phyloP scores from a whole-genome alignment of 2,888 invertebrate genomes.

The Drosophila anomalipes region DNA sequence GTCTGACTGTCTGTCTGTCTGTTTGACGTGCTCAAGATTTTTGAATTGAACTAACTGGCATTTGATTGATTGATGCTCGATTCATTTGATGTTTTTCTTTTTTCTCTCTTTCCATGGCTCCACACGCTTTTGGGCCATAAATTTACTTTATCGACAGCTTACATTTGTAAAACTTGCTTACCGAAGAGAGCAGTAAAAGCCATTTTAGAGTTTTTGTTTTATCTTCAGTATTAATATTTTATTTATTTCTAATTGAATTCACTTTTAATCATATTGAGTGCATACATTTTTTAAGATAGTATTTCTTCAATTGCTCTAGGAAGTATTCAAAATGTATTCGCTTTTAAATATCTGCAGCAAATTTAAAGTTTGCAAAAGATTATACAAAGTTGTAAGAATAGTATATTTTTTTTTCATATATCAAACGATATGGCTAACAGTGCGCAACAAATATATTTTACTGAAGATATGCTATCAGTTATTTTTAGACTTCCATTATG shows the following conservation, averaged over 20 bases:
- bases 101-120: slow-evolving; percentile 5
- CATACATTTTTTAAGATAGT: too few species aligned
- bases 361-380: background rate
- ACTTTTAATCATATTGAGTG: background rate
- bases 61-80: slow-evolving; percentile 69
- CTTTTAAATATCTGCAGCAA: background rate
- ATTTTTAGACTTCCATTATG: background rate
- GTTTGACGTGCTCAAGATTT: slow-evolving; percentile 50
- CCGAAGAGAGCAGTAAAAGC: background rate
- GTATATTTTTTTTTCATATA: too few species aligned
- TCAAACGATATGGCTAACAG: too few species aligned
- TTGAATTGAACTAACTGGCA: slow-evolving; percentile 54
- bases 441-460: background rate
- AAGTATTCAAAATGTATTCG: background rate
- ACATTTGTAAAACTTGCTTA: slow-evolving; percentile 3
- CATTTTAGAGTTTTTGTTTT: background rate
- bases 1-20: slow-evolving; percentile 37
- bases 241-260: background rate
- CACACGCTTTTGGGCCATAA: slow-evolving; percentile 40
- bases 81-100: slow-evolving; percentile 13
- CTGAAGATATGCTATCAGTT: background rate
- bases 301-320: background rate
- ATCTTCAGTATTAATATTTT: background rate
- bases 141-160: slow-evolving; percentile 38
- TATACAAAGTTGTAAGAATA: background rate